Percentiles rank a stretch among this genome's conserved stretches.
Conservation (phyloP, 2,888 invertebrate species). For the Erynnis tages region DNA sequence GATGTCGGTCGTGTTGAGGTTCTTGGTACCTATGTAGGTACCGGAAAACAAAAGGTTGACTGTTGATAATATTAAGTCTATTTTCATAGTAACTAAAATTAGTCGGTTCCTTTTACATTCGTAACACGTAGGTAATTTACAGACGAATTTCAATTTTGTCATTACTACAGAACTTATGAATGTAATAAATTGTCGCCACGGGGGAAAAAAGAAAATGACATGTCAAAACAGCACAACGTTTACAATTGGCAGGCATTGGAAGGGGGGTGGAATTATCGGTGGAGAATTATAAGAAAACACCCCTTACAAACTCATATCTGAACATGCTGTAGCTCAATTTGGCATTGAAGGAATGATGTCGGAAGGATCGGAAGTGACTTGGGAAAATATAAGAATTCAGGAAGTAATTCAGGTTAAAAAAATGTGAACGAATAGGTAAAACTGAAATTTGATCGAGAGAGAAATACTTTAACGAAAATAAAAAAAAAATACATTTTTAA, state of each 20-base stretch:
- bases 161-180: constrained; percentile 7
- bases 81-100: no score
- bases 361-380: constrained; percentile 1
- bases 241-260: constrained; percentile 64
- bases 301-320: constrained; percentile 44
- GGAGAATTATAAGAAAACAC: constrained; percentile 58
- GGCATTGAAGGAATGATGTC: constrained; percentile 35
- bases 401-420: no score
- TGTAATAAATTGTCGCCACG: constrained; percentile 4
- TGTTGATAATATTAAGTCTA: no score
- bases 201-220: constrained; percentile 39
- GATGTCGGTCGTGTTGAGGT: no score
- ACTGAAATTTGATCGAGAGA: no score
- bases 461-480: no score
- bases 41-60: no score
- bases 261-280: constrained; percentile 57
- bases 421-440: no score
- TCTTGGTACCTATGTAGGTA: no score
- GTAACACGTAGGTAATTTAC: no score
- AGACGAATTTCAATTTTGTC: neutral
- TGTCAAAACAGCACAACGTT: constrained; percentile 57
- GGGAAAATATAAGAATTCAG: neutral
- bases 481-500: no score
- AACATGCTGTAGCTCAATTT: constrained; percentile 25
- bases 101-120: no score